These are phyloP conservation scores for Drosophila rufa DNA, from an alignment of 1,140 invertebrate species.

Conservation along the genomic window DNA sequence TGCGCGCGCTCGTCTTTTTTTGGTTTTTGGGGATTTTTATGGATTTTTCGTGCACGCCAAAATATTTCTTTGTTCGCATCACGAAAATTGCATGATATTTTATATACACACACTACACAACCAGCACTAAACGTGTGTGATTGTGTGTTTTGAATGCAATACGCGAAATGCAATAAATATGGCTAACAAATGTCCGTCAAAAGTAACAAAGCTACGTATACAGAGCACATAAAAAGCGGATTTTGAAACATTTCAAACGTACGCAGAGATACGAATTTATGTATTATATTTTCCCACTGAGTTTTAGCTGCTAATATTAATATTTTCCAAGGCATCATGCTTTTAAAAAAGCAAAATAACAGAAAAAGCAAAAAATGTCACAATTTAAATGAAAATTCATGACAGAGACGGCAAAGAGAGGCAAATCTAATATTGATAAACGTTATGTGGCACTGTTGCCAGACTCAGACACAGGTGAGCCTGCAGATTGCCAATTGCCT, in stretches of 20 bases:
- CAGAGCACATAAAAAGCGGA: conserved; percentile 7
- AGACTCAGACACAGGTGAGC: conserved; percentile 17
- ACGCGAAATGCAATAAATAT: conserved; percentile 48
- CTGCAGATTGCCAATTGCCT: conserved; percentile 24
- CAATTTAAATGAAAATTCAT: background rate
- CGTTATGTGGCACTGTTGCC: conserved; percentile 34
- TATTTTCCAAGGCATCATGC: too few species aligned
- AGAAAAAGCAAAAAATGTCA: background rate
- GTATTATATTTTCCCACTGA: background rate
- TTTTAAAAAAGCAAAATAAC: background rate
- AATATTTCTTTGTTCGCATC: conserved; percentile 76
- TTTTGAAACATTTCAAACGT: conserved; percentile 7
- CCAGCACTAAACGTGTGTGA: conserved; percentile 4
- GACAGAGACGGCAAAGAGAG: background rate
- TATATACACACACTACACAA: conserved; percentile 11
- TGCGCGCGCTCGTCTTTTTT: conserved; percentile 22
- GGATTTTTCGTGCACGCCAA: conserved; percentile 70
- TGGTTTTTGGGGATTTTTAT: conserved; percentile 53
- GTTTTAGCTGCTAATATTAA: too few species aligned
- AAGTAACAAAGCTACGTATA: conserved; percentile 17
- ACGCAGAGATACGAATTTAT: background rate
- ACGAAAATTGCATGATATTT: conserved; percentile 71
- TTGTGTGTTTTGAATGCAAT: conserved; percentile 50
- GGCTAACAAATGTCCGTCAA: conserved; percentile 35
- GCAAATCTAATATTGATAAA: conserved; percentile 50